Evolutionary conservation across 2,797 vertebrate species (phyloP).

Genomic region (Linurgus olivaceus): DNA sequence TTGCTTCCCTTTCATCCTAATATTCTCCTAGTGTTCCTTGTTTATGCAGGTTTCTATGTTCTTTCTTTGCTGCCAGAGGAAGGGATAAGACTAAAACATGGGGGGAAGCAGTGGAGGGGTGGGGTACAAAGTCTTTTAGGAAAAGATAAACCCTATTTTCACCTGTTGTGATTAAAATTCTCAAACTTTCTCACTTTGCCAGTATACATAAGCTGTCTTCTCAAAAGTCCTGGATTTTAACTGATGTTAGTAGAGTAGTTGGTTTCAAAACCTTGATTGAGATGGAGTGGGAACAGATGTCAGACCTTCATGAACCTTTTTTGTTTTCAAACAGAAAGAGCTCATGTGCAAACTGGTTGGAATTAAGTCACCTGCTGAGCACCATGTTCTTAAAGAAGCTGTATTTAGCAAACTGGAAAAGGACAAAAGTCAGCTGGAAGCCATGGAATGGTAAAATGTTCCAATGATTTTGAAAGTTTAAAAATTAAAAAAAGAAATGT

Average conservation of each 20-base stretch:
- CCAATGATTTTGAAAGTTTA: neutral
- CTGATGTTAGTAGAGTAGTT: neutral
- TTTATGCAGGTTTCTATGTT: neutral
- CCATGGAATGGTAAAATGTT: slow-evolving; percentile 82
- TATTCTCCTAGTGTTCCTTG: neutral
- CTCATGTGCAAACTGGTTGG: slow-evolving; percentile 86
- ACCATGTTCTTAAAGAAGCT: slow-evolving; percentile 78
- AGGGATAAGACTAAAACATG: neutral
- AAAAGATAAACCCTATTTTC: neutral
- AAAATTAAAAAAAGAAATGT: neutral
- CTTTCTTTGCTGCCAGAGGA: neutral
- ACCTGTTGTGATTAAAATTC: neutral
- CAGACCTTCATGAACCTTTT: neutral
- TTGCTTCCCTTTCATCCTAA: neutral
- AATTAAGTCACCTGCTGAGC: slow-evolving; percentile 73
- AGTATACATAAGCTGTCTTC: neutral
- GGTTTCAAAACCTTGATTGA: neutral
- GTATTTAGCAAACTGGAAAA: slow-evolving; percentile 78
- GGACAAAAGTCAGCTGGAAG: slow-evolving; percentile 82
- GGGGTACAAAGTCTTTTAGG: neutral
- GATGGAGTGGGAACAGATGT: neutral
- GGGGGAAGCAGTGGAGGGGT: neutral
- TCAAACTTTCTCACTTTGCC: neutral
- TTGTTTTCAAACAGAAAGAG: slow-evolving; percentile 80
- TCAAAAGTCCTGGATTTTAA: neutral